phyloP scores from a whole-genome alignment of 2,888 invertebrate species.

The Dysmachus trigonus region DNA sequence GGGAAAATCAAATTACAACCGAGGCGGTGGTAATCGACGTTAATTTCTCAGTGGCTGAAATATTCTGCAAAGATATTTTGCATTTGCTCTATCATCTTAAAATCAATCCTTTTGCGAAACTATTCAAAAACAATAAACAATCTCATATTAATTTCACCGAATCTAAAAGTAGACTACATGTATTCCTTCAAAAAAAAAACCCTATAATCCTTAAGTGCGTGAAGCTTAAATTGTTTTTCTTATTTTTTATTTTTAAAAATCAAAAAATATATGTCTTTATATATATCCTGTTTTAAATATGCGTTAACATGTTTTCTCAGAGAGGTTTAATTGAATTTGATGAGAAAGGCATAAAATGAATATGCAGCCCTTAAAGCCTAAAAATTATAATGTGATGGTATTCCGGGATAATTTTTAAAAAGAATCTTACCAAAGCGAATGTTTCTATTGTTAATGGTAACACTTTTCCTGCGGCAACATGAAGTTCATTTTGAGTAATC shows the following conservation, averaged over 20 bases:
- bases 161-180: neutral
- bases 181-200: neutral
- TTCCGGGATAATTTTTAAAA: neutral
- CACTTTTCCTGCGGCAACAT: neutral
- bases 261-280: neutral
- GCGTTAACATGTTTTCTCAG: neutral
- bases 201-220: neutral
- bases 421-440: neutral
- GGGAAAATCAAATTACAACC: slow-evolving; percentile 18
- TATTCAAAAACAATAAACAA: neutral
- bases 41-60: neutral
- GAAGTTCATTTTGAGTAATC: neutral
- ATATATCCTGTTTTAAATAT: neutral
- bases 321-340: neutral
- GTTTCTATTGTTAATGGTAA: neutral
- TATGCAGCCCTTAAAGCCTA: neutral
- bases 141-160: neutral
- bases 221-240: neutral
- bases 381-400: neutral
- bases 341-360: neutral
- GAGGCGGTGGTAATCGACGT: slow-evolving; percentile 26
- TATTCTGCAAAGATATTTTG: neutral
- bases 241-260: neutral
- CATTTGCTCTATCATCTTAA: neutral
- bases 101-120: neutral